phyloP scores from a whole-genome alignment of 2,113 vertebrate genomes.

The Pelodiscus sinensis region DNA sequence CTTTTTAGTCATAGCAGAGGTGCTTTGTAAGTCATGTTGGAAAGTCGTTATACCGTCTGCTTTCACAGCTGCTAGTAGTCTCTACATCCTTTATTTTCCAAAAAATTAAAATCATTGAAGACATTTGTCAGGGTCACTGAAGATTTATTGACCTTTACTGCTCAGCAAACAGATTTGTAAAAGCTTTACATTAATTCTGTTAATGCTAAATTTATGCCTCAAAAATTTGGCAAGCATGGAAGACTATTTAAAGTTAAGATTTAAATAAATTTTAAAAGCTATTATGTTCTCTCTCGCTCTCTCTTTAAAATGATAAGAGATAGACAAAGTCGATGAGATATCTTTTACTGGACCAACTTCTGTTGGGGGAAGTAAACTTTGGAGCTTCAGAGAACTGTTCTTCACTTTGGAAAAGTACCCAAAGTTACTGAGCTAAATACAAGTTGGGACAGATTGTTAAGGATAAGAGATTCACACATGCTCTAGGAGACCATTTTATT shows the following conservation, averaged over 20 bases:
- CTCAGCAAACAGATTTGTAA: background rate
- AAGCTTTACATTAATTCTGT: background rate
- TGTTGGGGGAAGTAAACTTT: background rate
- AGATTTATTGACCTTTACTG: background rate
- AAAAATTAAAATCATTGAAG: conserved; percentile 25
- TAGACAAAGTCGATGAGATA: background rate
- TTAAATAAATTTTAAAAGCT: conserved; percentile 7
- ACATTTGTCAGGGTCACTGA: background rate
- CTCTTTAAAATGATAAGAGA: background rate
- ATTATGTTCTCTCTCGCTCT: background rate
- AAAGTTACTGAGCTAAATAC: background rate
- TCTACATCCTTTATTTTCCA: background rate
- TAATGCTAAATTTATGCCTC: background rate
- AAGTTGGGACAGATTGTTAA: background rate
- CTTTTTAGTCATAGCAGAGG: background rate
- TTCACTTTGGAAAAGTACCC: background rate
- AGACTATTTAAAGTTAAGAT: background rate
- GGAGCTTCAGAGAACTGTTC: background rate
- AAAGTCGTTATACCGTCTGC: background rate
- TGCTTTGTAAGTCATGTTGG: background rate
- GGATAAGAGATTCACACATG: background rate
- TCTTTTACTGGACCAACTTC: background rate
- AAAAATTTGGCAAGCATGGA: background rate
- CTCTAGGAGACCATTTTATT: background rate
- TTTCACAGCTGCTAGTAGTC: background rate